These are phyloP conservation scores for Drosophila mulleri DNA, from an alignment of 2,888 invertebrate species.

Conservation along the genomic window DNA sequence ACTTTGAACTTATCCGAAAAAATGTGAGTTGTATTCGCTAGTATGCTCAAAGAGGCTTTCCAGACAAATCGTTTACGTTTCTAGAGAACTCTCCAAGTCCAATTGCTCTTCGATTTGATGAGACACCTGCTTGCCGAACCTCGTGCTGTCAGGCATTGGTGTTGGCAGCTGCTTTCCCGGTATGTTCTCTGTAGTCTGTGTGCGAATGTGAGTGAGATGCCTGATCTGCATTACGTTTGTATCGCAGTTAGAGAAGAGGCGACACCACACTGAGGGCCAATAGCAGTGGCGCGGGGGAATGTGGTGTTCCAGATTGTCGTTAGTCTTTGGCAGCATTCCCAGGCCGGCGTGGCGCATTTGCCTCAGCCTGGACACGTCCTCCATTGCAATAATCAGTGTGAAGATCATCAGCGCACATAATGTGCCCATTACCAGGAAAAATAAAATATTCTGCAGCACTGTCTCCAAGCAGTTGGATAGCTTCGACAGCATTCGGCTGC, in stretches of 20 bases:
- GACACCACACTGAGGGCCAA: conserved; percentile 41
- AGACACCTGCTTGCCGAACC: too few relatives aligned
- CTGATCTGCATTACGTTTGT: accelerated
- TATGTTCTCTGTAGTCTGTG: neutral
- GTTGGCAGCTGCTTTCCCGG: neutral
- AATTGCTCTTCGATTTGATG: neutral
- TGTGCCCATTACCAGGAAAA: conserved; percentile 35
- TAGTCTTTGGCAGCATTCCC: neutral
- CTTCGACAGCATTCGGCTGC: neutral
- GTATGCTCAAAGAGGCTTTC: neutral
- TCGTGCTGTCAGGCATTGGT: neutral
- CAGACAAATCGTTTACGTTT: neutral
- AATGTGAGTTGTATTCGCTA: neutral
- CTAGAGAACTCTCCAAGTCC: neutral
- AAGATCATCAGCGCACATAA: conserved; percentile 40
- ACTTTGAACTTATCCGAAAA: neutral
- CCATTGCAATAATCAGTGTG: conserved; percentile 28
- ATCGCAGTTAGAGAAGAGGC: conserved; percentile 10
- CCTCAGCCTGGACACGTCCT: conserved; percentile 15
- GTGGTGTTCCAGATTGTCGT: neutral
- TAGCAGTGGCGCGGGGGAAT: neutral
- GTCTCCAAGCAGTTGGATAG: neutral
- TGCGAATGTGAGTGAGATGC: neutral
- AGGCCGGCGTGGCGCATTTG: neutral
- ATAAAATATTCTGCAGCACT: conserved; percentile 45